Evolutionary conservation across 2,888 invertebrate species (phyloP), one percentile per base, ranked within the genome.

Genomic region (Eudasyphora cyanicolor): DNA sequence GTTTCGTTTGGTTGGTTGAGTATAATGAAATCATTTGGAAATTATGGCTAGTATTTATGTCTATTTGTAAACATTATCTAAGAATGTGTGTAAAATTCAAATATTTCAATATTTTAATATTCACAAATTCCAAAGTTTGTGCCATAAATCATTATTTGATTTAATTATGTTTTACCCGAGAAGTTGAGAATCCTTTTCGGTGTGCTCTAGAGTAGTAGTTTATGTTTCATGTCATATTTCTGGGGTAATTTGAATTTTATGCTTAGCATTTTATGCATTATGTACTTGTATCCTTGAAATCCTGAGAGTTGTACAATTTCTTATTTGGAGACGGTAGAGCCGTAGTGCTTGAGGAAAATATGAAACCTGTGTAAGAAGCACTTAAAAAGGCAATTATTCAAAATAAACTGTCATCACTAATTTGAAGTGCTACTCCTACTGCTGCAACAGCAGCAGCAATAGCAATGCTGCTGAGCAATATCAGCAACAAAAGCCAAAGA

Each of bases 341-440:
- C 12, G 14, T 64, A 2, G 19, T 51, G 17, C 4, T 51, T 64
- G 10, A 0, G 7, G 21, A 69, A 67, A 62, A 83, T 75, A 49
- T 49, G 75, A 74, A 81, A 78, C 64, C 71, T n/a, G 35, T 77
- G 62, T 24, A 67, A 74, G 85, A 69, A 79, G 67, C 84, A 83
- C 84, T 85, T 85, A 79, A 74, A 81, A 64, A 76, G 82, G 87
- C 87, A 89, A 90, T 90, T 90, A 89, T 90, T 90, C 88, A 88
- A 76, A 78, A 87, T 87, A 85, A 86, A 87, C 89, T 91, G 90
- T 91, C 90, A 90, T 89, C 91, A 91, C 90, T 89, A 89, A 88
- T 88, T 88, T 88, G 86, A 90, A 90, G 89, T 90, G 88, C 86
- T 88, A 86, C 87, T 81, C 75, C 83, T 35, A 54, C 17, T 76